Evolutionary conservation across 2,113 vertebrate species (phyloP).

Genomic region (Cyprinodon variegatus): DNA sequence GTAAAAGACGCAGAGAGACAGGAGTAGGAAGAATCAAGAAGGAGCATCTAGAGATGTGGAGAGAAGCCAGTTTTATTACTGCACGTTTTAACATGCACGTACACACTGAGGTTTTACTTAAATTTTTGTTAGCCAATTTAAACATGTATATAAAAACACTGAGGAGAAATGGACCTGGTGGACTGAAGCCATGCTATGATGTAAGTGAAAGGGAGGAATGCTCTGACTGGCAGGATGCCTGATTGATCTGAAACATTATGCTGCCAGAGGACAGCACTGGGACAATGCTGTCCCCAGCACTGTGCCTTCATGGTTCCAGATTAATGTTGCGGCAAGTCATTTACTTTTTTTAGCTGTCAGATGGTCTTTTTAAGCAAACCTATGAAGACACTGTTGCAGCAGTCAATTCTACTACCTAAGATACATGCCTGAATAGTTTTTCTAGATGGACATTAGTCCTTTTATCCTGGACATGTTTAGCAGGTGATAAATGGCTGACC

Average conservation of each 20-base stretch:
- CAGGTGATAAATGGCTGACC: too few species aligned
- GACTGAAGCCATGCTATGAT: constrained; percentile 39
- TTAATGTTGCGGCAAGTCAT: too few species aligned
- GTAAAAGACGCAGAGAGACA: neutral
- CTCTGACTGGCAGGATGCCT: constrained; percentile 52
- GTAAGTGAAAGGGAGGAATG: constrained; percentile 51
- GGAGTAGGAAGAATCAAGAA: neutral
- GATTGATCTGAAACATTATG: constrained; percentile 62
- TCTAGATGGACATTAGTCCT: too few species aligned
- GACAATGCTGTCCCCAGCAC: neutral
- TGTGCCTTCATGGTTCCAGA: neutral
- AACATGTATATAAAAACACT: neutral
- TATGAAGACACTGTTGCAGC: too few species aligned
- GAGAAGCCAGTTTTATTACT: neutral
- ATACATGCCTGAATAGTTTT: too few species aligned
- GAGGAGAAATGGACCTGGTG: neutral
- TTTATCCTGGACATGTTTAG: too few species aligned
- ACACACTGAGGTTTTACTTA: neutral
- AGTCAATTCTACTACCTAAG: too few species aligned
- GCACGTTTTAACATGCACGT: neutral
- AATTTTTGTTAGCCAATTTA: neutral
- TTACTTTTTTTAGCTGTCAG: too few species aligned
- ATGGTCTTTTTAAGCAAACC: too few species aligned
- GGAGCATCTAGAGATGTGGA: neutral
- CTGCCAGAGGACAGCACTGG: neutral